Percentiles rank a stretch among this genome's conserved stretches.
phyloP scores from a whole-genome alignment of 1,140 invertebrate genomes.

The Stegodyphus mimosarum region DNA sequence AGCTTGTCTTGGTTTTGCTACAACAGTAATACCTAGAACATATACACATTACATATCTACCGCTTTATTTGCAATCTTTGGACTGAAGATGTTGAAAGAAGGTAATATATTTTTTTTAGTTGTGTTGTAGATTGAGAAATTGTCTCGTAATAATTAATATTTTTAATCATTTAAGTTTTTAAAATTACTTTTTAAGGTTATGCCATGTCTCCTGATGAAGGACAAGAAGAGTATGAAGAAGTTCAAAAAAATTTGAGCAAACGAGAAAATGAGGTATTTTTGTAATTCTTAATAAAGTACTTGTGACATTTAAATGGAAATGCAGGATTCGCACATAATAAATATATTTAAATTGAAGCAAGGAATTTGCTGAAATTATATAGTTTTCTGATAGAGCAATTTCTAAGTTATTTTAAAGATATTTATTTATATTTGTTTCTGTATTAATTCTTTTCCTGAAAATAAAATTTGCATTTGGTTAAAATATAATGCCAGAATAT shows the following conservation, averaged over 20 bases:
- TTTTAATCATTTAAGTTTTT: background rate
- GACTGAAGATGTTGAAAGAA: conserved; percentile 97
- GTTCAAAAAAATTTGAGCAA: conserved; percentile 93
- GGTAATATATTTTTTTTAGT: conserved; percentile 67
- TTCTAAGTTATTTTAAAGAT: too few species aligned
- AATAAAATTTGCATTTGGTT: too few species aligned
- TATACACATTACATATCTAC: conserved; percentile 97
- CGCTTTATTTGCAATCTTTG: conserved; percentile 94
- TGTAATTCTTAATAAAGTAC: too few species aligned
- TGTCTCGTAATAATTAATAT: background rate
- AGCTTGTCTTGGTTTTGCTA: conserved; percentile 91
- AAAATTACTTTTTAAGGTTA: conserved; percentile 76
- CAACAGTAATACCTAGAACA: conserved; percentile 87
- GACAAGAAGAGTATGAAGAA: conserved; percentile 96
- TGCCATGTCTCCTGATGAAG: conserved; percentile 93
- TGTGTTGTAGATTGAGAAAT: too few species aligned
- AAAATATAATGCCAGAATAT: too few species aligned
- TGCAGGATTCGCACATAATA: too few species aligned
- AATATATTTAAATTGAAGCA: too few species aligned
- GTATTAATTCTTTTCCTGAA: too few species aligned
- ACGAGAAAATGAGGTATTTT: conserved; percentile 62
- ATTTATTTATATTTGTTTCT: too few species aligned
- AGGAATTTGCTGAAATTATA: too few species aligned
- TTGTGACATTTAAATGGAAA: too few species aligned
- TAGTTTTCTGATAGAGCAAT: too few species aligned